A percentile compares a stretch with the other conserved stretches of the same genome.
These are phyloP conservation scores for Leptobrachium ailaonicum DNA, from an alignment of 2,113 vertebrate genomes.

Conservation along the genomic window DNA sequence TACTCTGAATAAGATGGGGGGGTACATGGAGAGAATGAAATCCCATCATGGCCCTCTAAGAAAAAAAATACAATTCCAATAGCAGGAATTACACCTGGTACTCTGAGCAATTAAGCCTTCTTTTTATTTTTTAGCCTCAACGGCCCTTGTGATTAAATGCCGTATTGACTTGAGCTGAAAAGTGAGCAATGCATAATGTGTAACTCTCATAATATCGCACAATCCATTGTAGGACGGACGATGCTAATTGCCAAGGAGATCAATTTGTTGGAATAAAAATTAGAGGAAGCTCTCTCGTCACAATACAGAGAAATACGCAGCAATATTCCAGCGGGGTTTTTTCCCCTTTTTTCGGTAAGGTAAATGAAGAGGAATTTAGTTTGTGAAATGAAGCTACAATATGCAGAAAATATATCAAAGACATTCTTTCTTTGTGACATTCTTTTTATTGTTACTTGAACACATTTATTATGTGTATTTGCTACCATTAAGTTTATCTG, in stretches of 20 bases:
- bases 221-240: constrained; percentile 14
- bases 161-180: constrained; percentile 33
- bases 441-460: neutral
- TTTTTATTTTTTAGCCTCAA: neutral
- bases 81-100: constrained; percentile 7
- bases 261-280: constrained; percentile 12
- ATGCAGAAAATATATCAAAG: neutral
- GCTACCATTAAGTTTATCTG: neutral
- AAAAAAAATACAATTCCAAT: constrained; percentile 11
- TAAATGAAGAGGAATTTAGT: neutral
- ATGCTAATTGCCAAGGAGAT: constrained; percentile 36
- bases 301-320: neutral
- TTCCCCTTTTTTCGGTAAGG: neutral
- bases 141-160: constrained; percentile 29
- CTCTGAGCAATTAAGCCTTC: neutral
- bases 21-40: neutral
- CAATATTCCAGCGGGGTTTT: neutral
- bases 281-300: neutral
- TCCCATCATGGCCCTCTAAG: constrained; percentile 4
- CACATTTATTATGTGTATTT: neutral
- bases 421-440: neutral
- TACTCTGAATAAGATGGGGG: too few relatives aligned
- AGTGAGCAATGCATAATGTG: constrained; percentile 18
- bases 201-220: constrained; percentile 26
- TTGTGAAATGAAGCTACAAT: neutral